Evolutionary conservation across 2,113 vertebrate species (phyloP), one percentile per base, ranked within the genome.

Genomic region (Brachyhypopomus gauderio): DNA sequence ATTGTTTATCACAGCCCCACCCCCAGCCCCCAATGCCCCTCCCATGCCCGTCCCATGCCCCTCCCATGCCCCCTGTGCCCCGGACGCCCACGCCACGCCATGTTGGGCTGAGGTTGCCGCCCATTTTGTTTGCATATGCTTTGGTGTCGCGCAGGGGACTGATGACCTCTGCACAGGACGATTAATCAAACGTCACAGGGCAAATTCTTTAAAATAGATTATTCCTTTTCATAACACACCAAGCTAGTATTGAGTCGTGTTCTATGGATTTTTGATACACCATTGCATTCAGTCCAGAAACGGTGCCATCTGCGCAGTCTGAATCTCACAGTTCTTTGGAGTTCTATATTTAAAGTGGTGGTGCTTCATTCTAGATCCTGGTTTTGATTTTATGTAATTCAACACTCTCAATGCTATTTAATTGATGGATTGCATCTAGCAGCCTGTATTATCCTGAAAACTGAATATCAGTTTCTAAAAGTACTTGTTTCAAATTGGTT

Each of bases 161-260:
- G 69, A 38, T 63, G 75, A 86, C 85, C 85, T 81, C 81, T 86
- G 81, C 78, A 81, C 85, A 86, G 55, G 71, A 72, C 85, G 85
- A 86, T 86, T 86, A 81, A 86, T 86, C 85, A 86, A 86, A 86
- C 70, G 85, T 83, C 85, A 83, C 84, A 55, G 19, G 34, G 69
- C 67, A 69, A 81, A 83, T 86, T 80, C 81, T 77, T 62, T 58
- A 70, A 86, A 83, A 63, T 82, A 80, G 77, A 85, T 83, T 80
- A 83, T 83, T 79, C 74, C 30, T 64, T 80, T 83, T 77, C 64
- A 85, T 80, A 77, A 78, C 8, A 69, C 66, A 67, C 60, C 77
- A 76, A 41, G 55, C 64, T 63, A 20, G 25, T 62, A 14, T 60
- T 62, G 38, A 81, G 41, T 71, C 5, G 25, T 5, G 12, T 38